Evolutionary conservation across 2,888 invertebrate species (phyloP).

Genomic region (Pogonocherus hispidulus): DNA sequence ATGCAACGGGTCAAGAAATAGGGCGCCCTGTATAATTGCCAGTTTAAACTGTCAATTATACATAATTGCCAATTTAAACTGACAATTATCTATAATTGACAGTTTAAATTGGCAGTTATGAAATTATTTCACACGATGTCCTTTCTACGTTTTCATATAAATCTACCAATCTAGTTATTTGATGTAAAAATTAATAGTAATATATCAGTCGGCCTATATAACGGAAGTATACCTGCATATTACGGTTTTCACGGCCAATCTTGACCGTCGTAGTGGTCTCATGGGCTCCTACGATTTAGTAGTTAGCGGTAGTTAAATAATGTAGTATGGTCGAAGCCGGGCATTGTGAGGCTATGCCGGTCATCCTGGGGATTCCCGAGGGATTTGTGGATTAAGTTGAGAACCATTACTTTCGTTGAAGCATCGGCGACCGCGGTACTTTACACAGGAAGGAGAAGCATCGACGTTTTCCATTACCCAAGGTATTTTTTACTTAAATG

Average conservation of each 20-base stretch:
- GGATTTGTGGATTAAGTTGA: constrained; percentile 67
- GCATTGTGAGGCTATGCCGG: constrained; percentile 65
- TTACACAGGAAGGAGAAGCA: constrained; percentile 9
- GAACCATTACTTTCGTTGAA: constrained; percentile 65
- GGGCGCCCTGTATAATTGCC: too few species aligned
- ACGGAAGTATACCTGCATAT: constrained; percentile 31
- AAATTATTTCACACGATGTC: too few species aligned
- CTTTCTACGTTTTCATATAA: too few species aligned
- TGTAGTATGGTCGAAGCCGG: constrained; percentile 63
- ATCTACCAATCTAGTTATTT: too few species aligned
- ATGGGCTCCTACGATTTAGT: constrained; percentile 65
- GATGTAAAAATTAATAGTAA: too few species aligned
- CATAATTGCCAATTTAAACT: too few species aligned
- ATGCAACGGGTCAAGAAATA: too few species aligned
- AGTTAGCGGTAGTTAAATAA: constrained; percentile 68
- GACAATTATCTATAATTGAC: too few species aligned
- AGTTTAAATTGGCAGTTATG: too few species aligned
- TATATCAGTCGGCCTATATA: too few species aligned
- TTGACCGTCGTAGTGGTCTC: constrained; percentile 55
- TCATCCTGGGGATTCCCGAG: constrained; percentile 63
- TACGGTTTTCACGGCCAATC: constrained; percentile 50
- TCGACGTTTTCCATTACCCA: constrained; percentile 3
- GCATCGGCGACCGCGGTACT: constrained; percentile 57
- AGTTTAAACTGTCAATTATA: too few species aligned
- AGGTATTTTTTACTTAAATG: too few species aligned